These are phyloP conservation scores for Ptychoptera albimana DNA, from an alignment of 2,888 invertebrate species.

Conservation along the genomic window DNA sequence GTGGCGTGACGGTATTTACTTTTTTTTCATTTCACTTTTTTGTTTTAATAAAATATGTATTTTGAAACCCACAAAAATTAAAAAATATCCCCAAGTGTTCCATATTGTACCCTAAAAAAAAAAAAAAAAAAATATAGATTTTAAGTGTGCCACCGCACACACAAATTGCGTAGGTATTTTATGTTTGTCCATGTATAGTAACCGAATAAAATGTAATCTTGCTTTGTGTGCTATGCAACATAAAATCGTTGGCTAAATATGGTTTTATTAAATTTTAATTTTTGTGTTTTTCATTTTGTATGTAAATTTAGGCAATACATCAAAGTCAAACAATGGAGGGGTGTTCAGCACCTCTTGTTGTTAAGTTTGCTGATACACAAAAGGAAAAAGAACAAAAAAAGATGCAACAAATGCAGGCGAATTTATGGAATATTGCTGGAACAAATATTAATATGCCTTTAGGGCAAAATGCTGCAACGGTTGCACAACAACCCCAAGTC, in stretches of 20 bases:
- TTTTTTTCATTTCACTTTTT: neutral
- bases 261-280: no score
- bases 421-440: slow-evolving; percentile 72
- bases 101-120: neutral
- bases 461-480: slow-evolving; percentile 32
- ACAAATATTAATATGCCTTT: slow-evolving; percentile 36
- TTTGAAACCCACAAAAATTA: no score
- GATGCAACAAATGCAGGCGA: slow-evolving; percentile 85
- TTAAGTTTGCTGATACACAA: slow-evolving; percentile 98
- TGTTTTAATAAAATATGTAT: neutral
- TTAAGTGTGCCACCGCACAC: no score
- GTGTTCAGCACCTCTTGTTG: slow-evolving; percentile 93
- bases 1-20: neutral
- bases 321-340: slow-evolving; percentile 99
- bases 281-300: no score
- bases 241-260: no score
- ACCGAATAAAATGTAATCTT: no score
- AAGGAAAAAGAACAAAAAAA: slow-evolving; percentile 97
- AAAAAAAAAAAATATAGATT: no score
- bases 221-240: no score
- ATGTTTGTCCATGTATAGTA: no score
- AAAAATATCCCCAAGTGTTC: neutral
- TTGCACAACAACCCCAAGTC: slow-evolving; percentile 26
- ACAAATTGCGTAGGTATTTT: no score
- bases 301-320: slow-evolving; percentile 51